These are phyloP conservation scores for Intellagama lesueurii DNA, from an alignment of 2,797 vertebrate genomes.

Conservation along the genomic window DNA sequence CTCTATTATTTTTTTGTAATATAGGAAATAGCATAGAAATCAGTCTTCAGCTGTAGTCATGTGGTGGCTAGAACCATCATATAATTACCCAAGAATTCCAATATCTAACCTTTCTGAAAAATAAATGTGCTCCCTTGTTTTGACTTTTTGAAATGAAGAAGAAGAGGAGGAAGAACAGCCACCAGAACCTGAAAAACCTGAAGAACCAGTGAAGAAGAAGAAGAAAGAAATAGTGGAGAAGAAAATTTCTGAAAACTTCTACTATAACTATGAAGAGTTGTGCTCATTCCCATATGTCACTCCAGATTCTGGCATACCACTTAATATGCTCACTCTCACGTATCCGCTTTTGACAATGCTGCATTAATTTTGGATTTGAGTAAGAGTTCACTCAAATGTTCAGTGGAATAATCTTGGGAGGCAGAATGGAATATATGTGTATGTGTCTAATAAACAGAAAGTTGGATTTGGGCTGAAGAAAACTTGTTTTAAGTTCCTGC, in stretches of 20 bases:
- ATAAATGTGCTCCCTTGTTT: constrained; percentile 35
- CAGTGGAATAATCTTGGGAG: not conserved
- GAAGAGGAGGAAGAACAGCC: constrained; percentile 8
- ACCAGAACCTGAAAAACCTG: constrained; percentile 8
- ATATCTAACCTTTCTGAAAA: not conserved
- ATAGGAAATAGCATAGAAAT: too few relatives aligned
- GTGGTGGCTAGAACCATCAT: not conserved
- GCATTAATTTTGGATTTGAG: constrained; percentile 40
- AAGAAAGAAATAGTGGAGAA: constrained; percentile 51
- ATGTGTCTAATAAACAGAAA: not conserved
- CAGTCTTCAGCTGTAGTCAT: too few relatives aligned
- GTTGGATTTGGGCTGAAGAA: not conserved
- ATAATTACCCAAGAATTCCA: constrained; percentile 13
- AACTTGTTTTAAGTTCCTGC: not conserved
- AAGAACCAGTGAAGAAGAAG: constrained; percentile 39
- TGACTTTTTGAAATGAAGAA: constrained; percentile 48
- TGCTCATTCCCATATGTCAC: constrained; percentile 82
- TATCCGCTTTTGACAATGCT: constrained; percentile 81
- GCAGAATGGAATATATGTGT: not conserved
- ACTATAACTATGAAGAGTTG: constrained; percentile 83
- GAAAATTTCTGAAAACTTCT: constrained; percentile 77
- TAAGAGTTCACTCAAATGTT: not conserved
- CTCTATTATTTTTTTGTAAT: too few relatives aligned
- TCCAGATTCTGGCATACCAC: constrained; percentile 80
- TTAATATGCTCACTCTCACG: constrained; percentile 86